A percentile compares a stretch with the other conserved stretches of the same genome.
Conservation (phyloP, 2,797 vertebrate genomes). For the Potorous gilbertii region DNA sequence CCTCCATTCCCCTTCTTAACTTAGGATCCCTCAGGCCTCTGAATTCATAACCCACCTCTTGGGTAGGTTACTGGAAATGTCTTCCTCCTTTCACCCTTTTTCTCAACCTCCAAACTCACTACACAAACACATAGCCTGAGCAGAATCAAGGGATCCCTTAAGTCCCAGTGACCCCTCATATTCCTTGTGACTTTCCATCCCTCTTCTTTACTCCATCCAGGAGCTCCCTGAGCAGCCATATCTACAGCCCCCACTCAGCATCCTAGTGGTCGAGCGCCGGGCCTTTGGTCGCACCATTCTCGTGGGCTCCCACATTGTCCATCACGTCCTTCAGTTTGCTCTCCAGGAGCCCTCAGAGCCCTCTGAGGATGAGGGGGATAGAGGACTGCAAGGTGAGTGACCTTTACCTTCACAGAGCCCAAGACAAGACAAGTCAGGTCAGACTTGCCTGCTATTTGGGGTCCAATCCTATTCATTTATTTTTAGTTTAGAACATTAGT, state of each 20-base stretch:
- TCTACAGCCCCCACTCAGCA: constrained; percentile 94
- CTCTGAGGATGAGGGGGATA: constrained; percentile 81
- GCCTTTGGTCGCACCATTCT: constrained; percentile 92
- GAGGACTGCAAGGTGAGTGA: constrained; percentile 75
- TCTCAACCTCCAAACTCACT: neutral
- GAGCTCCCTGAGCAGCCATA: constrained; percentile 94
- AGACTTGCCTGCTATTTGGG: neutral
- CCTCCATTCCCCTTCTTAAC: neutral
- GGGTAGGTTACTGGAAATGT: neutral
- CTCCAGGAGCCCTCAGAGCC: constrained; percentile 85
- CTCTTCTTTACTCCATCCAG: constrained; percentile 80
- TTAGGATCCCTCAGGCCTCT: neutral
- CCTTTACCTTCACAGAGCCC: neutral
- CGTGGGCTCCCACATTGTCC: constrained; percentile 92
- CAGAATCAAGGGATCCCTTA: neutral
- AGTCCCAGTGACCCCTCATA: neutral
- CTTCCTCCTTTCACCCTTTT: neutral
- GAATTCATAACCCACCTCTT: neutral
- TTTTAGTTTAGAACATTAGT: too few species aligned
- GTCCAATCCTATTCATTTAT: neutral
- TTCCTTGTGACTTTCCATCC: neutral
- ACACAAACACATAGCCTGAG: neutral
- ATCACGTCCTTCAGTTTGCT: constrained; percentile 90
- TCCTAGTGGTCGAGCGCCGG: constrained; percentile 93
- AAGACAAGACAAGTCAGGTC: neutral